These are phyloP conservation scores for Mizuhopecten yessoensis DNA, from an alignment of 1,140 invertebrate species.

Conservation along the genomic window DNA sequence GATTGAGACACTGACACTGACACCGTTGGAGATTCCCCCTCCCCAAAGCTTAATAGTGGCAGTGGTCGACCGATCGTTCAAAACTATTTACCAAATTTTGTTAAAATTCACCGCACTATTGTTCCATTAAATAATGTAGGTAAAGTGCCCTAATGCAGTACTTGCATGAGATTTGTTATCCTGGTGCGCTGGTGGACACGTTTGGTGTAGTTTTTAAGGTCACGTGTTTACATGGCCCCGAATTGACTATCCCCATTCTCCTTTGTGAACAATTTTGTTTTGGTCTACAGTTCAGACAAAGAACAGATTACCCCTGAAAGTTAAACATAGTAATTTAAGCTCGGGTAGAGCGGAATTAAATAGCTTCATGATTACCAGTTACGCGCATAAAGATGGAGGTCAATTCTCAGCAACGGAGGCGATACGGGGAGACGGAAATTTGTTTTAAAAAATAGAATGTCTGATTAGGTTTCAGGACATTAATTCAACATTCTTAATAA, in stretches of 20 bases:
- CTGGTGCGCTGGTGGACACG: neutral
- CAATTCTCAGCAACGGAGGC: conserved; percentile 19
- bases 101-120: too few species aligned
- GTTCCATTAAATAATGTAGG: too few species aligned
- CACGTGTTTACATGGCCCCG: conserved; percentile 6
- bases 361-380: conserved; percentile 22
- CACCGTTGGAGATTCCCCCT: too few species aligned
- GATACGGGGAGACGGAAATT: conserved; percentile 37
- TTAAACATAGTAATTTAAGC: conserved; percentile 35
- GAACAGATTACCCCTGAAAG: conserved; percentile 26
- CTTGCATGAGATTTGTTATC: neutral
- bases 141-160: neutral
- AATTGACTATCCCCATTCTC: neutral
- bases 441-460: conserved; percentile 1
- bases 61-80: too few species aligned
- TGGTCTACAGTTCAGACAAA: conserved; percentile 32
- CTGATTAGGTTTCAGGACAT: neutral
- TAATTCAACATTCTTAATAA: neutral
- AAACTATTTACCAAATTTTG: too few species aligned
- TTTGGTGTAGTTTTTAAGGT: neutral
- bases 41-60: too few species aligned
- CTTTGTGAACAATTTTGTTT: conserved; percentile 22
- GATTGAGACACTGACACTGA: too few species aligned
- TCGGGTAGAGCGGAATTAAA: conserved; percentile 31
- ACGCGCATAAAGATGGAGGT: neutral